Percentiles rank a stretch among this genome's conserved stretches.
Conservation (phyloP, 2,797 vertebrate genomes). For the Molothrus ater region DNA sequence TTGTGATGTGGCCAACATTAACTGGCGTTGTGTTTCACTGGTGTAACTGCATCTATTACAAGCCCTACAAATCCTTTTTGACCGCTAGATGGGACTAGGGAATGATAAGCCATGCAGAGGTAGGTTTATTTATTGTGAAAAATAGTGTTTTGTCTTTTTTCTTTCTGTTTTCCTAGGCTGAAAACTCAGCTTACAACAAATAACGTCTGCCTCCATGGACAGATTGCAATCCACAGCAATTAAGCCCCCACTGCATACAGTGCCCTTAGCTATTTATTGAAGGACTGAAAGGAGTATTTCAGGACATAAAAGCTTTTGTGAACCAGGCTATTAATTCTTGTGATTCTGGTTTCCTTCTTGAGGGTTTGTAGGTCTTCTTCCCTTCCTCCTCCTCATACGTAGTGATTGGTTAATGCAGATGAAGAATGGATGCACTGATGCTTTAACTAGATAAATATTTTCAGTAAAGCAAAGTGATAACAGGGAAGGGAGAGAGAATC, state of each 20-base stretch:
- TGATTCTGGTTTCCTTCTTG: conserved; percentile 23
- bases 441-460: not conserved
- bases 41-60: not conserved
- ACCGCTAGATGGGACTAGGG: conserved; percentile 50
- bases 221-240: not conserved
- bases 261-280: conserved; percentile 52
- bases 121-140: not conserved
- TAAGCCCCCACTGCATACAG: conserved; percentile 27
- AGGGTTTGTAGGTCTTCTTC: not conserved
- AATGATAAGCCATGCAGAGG: conserved; percentile 18
- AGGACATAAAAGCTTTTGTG: conserved; percentile 1
- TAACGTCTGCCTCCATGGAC: not conserved
- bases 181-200: conserved; percentile 26
- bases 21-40: fast-evolving
- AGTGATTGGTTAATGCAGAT: conserved; percentile 1
- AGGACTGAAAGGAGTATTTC: not conserved
- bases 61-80: conserved; percentile 4
- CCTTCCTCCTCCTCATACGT: not conserved
- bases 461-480: not conserved
- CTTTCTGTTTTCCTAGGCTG: not conserved
- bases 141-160: conserved; percentile 3
- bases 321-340: conserved; percentile 16
- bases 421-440: not conserved
- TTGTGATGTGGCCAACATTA: not conserved
- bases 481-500: not conserved